Percentiles rank a stretch among this genome's conserved stretches.
Evolutionary conservation across 2,797 vertebrate genomes (phyloP).

Genomic region (Argyrosomus regius): DNA sequence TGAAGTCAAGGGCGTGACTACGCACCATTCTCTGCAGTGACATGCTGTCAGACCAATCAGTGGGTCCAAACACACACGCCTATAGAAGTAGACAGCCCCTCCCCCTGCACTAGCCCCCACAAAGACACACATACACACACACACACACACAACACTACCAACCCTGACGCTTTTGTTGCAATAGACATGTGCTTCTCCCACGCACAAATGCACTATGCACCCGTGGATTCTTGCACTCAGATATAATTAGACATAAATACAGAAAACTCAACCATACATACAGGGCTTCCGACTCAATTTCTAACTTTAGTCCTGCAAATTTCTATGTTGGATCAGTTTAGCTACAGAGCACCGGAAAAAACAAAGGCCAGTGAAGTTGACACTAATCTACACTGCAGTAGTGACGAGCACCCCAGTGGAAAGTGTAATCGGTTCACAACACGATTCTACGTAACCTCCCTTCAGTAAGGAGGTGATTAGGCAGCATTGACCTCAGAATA

Average conservation of each 20-base stretch:
- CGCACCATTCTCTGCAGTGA: constrained; percentile 71
- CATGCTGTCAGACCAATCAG: constrained; percentile 83
- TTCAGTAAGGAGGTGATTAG: constrained; percentile 71
- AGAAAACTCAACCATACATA: constrained; percentile 30
- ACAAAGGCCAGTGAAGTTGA: constrained; percentile 30
- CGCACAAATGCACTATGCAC: constrained; percentile 48
- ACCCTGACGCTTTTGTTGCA: constrained; percentile 73
- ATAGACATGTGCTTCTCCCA: constrained; percentile 72
- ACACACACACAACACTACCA: constrained; percentile 36
- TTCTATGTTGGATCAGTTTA: constrained; percentile 13
- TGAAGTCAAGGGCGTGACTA: constrained; percentile 71
- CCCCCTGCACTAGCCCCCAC: constrained; percentile 70
- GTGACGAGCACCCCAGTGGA: constrained; percentile 32
- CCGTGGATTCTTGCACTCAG: constrained; percentile 28
- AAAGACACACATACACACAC: constrained; percentile 48
- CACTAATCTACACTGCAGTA: constrained; percentile 19
- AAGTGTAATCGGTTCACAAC: constrained; percentile 55
- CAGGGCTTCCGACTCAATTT: constrained; percentile 14
- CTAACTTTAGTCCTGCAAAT: constrained; percentile 36
- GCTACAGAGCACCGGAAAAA: constrained; percentile 25
- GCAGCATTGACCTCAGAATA: constrained; percentile 66
- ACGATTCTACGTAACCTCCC: constrained; percentile 49
- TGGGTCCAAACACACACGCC: constrained; percentile 70
- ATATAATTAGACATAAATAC: constrained; percentile 49
- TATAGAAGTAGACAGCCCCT: constrained; percentile 80